Percentiles rank a stretch among this genome's conserved stretches.
Evolutionary conservation across 2,888 invertebrate species (phyloP).

Genomic region (Caenorhabditis virilis): DNA sequence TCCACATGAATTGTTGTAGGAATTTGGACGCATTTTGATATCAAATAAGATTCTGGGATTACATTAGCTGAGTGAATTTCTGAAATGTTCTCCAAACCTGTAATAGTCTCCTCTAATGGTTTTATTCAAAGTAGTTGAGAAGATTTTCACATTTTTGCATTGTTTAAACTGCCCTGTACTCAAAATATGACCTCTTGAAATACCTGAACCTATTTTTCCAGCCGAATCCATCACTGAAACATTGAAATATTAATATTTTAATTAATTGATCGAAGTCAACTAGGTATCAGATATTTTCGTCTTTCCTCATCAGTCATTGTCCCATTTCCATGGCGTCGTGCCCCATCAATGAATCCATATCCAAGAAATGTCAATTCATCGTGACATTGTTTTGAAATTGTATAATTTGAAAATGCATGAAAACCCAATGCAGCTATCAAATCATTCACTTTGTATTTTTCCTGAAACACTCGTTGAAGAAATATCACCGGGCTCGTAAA

Average conservation of each 20-base stretch:
- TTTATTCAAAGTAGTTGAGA: conserved; percentile 20
- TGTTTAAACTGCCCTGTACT: conserved; percentile 26
- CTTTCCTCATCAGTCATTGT: conserved; percentile 25
- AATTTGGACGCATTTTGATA: conserved; percentile 20
- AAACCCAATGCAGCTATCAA: conserved; percentile 21
- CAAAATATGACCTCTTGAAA: conserved; percentile 28
- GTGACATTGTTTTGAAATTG: conserved; percentile 18
- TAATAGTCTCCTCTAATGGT: conserved; percentile 28
- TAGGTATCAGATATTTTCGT: conserved; percentile 26
- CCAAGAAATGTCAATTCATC: conserved; percentile 29
- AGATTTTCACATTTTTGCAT: conserved; percentile 24
- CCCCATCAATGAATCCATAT: conserved; percentile 30
- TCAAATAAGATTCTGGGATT: conserved; percentile 28
- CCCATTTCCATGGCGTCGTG: neutral
- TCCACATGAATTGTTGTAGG: conserved; percentile 9
- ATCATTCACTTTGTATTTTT: conserved; percentile 24
- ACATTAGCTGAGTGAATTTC: neutral
- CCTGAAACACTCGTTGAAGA: conserved; percentile 3
- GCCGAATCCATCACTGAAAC: conserved; percentile 46
- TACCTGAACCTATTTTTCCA: conserved; percentile 43
- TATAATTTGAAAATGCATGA: conserved; percentile 10
- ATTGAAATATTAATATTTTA: neutral
- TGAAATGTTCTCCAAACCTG: conserved; percentile 1
- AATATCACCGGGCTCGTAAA: neutral
- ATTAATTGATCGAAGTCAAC: neutral